These are phyloP conservation scores for Coremacera marginata DNA, from an alignment of 2,888 invertebrate species.

Conservation along the genomic window DNA sequence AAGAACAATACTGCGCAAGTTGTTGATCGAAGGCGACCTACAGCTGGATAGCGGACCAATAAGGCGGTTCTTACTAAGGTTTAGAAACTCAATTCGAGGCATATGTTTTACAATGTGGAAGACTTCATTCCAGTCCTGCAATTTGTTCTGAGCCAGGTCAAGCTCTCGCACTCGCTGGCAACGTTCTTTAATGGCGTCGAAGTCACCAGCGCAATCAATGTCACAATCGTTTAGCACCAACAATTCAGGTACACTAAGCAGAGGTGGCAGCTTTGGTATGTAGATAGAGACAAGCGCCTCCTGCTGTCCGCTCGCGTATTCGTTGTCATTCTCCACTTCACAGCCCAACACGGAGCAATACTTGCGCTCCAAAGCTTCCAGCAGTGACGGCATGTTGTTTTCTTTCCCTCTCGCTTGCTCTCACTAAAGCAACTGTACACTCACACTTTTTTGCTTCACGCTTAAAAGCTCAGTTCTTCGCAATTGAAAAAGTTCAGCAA, in stretches of 20 bases:
- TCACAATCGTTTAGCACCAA: constrained; percentile 92
- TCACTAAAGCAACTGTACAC: background rate
- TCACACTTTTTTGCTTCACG: background rate
- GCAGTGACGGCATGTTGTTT: constrained; percentile 82
- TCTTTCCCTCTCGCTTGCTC: background rate
- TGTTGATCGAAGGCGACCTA: constrained; percentile 68
- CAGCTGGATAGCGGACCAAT: constrained; percentile 76
- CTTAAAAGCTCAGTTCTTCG: background rate
- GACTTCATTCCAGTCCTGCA: constrained; percentile 91
- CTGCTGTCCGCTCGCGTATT: constrained; percentile 38
- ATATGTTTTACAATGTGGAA: constrained; percentile 88
- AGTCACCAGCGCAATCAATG: constrained; percentile 90
- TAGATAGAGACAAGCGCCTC: constrained; percentile 86
- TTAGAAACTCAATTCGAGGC: constrained; percentile 90
- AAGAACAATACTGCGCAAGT: constrained; percentile 82
- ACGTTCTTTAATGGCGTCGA: constrained; percentile 82
- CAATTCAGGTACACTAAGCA: constrained; percentile 81
- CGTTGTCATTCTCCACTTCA: constrained; percentile 72
- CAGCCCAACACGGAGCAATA: constrained; percentile 71
- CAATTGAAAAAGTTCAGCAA: constrained; percentile 3
- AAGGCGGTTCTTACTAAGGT: constrained; percentile 90
- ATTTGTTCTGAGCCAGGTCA: constrained; percentile 92
- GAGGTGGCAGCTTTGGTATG: constrained; percentile 85
- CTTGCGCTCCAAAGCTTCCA: constrained; percentile 91
- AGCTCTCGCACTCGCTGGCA: constrained; percentile 93